Evolutionary conservation across 1,140 invertebrate genomes (phyloP).

Genomic region (Probaryconus sp.): DNA sequence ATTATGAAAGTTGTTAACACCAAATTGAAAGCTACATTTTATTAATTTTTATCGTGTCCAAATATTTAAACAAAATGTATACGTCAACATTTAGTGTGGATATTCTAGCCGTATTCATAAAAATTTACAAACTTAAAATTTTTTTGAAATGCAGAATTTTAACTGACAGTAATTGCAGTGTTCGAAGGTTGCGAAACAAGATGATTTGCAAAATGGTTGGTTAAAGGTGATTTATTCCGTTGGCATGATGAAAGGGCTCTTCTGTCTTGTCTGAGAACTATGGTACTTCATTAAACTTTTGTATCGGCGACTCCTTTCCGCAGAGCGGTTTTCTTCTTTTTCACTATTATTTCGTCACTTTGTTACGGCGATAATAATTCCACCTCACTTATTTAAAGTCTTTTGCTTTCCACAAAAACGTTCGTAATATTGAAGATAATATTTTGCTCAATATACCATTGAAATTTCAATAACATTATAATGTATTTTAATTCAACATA

Average conservation of each 20-base stretch:
- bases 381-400: slow-evolving; percentile 24
- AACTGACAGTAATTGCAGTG: too few species aligned
- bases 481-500: too few species aligned
- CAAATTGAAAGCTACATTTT: too few species aligned
- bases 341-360: slow-evolving; percentile 38
- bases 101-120: too few species aligned
- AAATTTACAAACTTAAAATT: background rate
- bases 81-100: too few species aligned
- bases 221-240: slow-evolving; percentile 32
- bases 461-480: slow-evolving; percentile 11
- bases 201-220: slow-evolving; percentile 32
- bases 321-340: slow-evolving; percentile 29
- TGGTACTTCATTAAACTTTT: slow-evolving; percentile 40
- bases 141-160: background rate
- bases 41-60: too few species aligned
- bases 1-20: too few species aligned
- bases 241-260: slow-evolving; percentile 29
- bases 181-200: slow-evolving; percentile 19
- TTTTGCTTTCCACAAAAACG: slow-evolving; percentile 27
- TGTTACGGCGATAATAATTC: slow-evolving; percentile 34
- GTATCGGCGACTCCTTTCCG: slow-evolving; percentile 23
- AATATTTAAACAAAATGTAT: too few species aligned
- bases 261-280: slow-evolving; percentile 26
- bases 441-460: background rate
- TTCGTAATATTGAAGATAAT: background rate